Conservation (phyloP, 2,797 vertebrate species). For the Hoplostethus atlanticus region DNA sequence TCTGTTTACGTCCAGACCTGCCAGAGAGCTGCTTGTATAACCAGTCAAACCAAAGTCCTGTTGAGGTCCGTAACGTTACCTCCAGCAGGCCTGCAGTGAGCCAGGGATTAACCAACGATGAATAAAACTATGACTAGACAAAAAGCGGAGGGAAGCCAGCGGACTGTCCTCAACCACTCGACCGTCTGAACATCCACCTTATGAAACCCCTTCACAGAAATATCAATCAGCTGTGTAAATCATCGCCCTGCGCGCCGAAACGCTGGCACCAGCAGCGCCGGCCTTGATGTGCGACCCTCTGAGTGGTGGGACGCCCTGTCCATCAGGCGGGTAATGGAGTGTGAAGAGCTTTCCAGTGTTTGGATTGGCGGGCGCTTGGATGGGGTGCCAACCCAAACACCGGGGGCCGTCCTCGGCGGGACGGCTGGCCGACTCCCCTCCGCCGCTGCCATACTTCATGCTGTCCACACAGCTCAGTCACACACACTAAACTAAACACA, state of each 20-base stretch:
- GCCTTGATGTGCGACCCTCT: conserved; percentile 69
- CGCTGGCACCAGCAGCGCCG: conserved; percentile 53
- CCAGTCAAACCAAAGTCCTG: conserved; percentile 50
- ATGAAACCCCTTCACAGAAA: conserved; percentile 55
- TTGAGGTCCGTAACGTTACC: conserved; percentile 38
- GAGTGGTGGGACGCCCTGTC: conserved; percentile 89
- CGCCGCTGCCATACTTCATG: conserved; percentile 82
- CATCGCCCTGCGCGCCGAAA: conserved; percentile 64
- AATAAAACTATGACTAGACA: conserved; percentile 47
- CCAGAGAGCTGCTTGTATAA: conserved; percentile 63
- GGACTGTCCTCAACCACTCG: conserved; percentile 29
- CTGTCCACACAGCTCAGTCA: conserved; percentile 85
- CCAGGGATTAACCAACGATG: conserved; percentile 42
- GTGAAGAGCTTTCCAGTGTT: conserved; percentile 85
- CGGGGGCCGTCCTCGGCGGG: conserved; percentile 69
- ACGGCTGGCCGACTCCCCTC: conserved; percentile 79
- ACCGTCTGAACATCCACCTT: conserved; percentile 15
- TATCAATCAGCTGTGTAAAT: conserved; percentile 67
- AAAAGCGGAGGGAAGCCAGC: conserved; percentile 28
- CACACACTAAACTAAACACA: conserved; percentile 76
- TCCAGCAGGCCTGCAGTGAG: conserved; percentile 18
- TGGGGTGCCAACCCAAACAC: conserved; percentile 87
- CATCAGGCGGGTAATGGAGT: conserved; percentile 86
- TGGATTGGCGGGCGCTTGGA: conserved; percentile 75
- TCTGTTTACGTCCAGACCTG: conserved; percentile 59